These are phyloP conservation scores for Zoroaster sp. DNA, from an alignment of 53 echinoderm and acorn worm species.

Conservation along the genomic window DNA sequence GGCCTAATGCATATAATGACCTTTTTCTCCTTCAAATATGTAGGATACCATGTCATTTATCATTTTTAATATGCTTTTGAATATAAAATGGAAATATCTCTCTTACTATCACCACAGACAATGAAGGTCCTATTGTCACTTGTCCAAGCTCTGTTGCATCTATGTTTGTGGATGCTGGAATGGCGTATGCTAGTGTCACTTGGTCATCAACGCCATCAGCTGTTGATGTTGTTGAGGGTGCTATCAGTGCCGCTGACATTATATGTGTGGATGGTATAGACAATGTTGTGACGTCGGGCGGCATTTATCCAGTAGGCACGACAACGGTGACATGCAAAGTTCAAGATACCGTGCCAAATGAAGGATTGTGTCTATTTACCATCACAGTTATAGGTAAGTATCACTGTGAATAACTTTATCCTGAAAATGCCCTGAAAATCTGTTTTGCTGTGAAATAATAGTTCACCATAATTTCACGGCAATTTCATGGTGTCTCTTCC, in stretches of 20 bases:
- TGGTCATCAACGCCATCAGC: neutral
- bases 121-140: neutral
- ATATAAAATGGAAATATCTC: neutral
- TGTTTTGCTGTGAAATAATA: too few species aligned
- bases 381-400: conserved; percentile 3
- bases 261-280: neutral
- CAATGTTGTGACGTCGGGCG: neutral
- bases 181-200: neutral
- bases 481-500: too few species aligned
- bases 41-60: too few species aligned
- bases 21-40: too few species aligned
- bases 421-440: too few species aligned
- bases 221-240: neutral
- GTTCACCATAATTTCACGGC: too few species aligned
- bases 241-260: neutral
- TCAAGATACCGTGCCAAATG: neutral
- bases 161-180: neutral
- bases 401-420: too few species aligned
- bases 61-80: too few species aligned
- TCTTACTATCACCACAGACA: neutral
- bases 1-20: too few species aligned
- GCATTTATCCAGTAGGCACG: neutral
- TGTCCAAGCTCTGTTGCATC: neutral
- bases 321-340: neutral
- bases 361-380: neutral